Evolutionary conservation across 23 tunicate species (phyloP).

Genomic region (Botrylloides violaceus): DNA sequence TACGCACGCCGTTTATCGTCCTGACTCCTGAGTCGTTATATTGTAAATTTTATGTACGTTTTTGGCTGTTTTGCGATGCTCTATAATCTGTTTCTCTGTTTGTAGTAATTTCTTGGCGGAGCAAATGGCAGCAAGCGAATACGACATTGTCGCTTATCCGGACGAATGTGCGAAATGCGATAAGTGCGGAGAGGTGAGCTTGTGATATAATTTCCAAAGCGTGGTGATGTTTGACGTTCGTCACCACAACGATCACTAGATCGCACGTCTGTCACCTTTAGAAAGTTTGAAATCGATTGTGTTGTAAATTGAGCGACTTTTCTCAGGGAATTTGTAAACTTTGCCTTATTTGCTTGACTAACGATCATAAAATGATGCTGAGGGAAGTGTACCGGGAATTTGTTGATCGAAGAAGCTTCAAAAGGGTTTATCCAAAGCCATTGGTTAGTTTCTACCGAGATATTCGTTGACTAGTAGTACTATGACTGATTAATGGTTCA

Average conservation of each 20-base stretch:
- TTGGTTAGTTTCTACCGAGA: constrained; percentile 19
- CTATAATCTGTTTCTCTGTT: too few relatives aligned
- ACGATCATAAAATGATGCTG: constrained; percentile 10
- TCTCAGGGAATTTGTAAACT: constrained; percentile 27
- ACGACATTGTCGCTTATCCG: constrained; percentile 15
- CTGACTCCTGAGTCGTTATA: too few relatives aligned
- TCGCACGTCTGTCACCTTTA: too few relatives aligned
- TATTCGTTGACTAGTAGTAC: not conserved
- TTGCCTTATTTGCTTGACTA: constrained; percentile 36
- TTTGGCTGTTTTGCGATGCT: too few relatives aligned
- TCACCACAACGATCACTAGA: too few relatives aligned
- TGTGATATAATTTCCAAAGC: not conserved
- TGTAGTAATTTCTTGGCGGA: constrained; percentile 1
- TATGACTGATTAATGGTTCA: too few relatives aligned
- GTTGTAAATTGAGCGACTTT: not conserved
- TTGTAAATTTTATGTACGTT: too few relatives aligned
- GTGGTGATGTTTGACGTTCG: too few relatives aligned
- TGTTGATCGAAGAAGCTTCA: constrained; percentile 20
- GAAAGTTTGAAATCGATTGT: too few relatives aligned
- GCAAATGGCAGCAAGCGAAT: constrained; percentile 13
- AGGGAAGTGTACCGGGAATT: constrained; percentile 41
- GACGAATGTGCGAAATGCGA: constrained; percentile 12
- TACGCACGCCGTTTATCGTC: too few relatives aligned
- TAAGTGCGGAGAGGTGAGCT: not conserved
- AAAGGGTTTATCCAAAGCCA: constrained; percentile 49